Evolutionary conservation across 2,797 vertebrate species (phyloP), one percentile per base, ranked within the genome.

Genomic region (Phrynocephalus forsythii): DNA sequence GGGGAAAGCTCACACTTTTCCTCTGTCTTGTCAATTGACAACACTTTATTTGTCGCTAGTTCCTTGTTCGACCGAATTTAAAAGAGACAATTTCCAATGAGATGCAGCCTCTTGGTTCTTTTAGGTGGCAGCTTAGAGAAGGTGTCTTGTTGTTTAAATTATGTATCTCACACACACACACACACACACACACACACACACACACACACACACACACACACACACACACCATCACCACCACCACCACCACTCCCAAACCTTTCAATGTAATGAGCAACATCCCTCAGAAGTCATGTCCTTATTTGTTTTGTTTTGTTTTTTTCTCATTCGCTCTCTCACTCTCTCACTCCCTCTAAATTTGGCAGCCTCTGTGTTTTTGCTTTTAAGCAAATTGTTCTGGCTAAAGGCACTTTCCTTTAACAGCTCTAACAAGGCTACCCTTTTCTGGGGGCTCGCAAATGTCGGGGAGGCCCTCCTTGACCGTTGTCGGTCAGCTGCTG

Each of bases 301-400:
- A 60, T 73, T 81, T 3, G 33, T 26, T 10, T 16, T 22, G 33
- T n/a, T 44, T 38, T 38, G 38, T 38, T 38, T 38, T 44, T 44
- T 44, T 44, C 38, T 76, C 15, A 26, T 28, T 33, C 30, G 16
- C 13, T 7, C 28, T 18, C 30, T 9, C 30, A 15, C 2, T 20
- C 56, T 7, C 20, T 18, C 30, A 3, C 30, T 22, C 2, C 16
- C 56, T 60, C 33, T 20, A 3, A 72, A 33, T 38, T 73, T 85
- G 86, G 68, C 86, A 83, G 38, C 4, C 33, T 69, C 56, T 11
- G 10, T 33, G 28, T 6, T 83, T 79, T 76, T 79, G 83, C 86
- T 89, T 91, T 91, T 87, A 89, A 85, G 83, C 87, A 69, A 87
- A 89, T 89, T 87, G 79, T 26, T 69, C 60, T 78, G 79, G 68